A percentile compares a stretch with the other conserved stretches of the same genome.
Evolutionary conservation across 1,140 invertebrate genomes (phyloP).

Genomic region (Calliopsis andreniformis): DNA sequence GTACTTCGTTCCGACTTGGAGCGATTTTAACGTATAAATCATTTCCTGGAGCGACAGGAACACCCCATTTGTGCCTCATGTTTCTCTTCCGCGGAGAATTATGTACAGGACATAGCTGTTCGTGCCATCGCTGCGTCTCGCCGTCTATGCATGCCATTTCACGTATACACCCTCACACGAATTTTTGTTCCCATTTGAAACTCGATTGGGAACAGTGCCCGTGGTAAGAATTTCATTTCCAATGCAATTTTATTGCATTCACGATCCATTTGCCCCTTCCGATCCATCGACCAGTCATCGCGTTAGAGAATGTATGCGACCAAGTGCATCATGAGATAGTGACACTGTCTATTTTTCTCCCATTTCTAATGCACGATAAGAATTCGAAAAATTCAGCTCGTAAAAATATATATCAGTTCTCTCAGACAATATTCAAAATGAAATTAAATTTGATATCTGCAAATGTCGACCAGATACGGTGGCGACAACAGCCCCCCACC

Average conservation of each 20-base stretch:
- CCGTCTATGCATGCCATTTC: no score
- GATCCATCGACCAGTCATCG: conserved; percentile 38
- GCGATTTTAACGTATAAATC: no score
- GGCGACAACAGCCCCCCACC: no score
- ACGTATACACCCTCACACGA: no score
- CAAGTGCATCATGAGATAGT: background rate
- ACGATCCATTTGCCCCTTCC: conserved; percentile 31
- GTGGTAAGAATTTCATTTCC: conserved; percentile 1
- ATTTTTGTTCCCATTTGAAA: background rate
- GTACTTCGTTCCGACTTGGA: no score
- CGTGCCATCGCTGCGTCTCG: no score
- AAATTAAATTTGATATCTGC: background rate
- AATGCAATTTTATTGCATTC: conserved; percentile 9
- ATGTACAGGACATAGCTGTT: no score
- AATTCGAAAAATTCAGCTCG: no score
- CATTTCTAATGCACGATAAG: background rate
- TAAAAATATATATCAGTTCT: background rate
- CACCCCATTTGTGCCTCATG: no score
- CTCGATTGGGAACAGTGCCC: conserved; percentile 4
- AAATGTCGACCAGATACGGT: no score
- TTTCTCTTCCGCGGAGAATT: no score
- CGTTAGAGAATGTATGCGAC: conserved; percentile 10
- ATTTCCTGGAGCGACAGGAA: no score
- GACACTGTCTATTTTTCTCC: background rate
- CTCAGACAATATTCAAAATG: background rate